Conservation (phyloP, 2,888 invertebrate species). For the Leptinotarsa juncta region DNA sequence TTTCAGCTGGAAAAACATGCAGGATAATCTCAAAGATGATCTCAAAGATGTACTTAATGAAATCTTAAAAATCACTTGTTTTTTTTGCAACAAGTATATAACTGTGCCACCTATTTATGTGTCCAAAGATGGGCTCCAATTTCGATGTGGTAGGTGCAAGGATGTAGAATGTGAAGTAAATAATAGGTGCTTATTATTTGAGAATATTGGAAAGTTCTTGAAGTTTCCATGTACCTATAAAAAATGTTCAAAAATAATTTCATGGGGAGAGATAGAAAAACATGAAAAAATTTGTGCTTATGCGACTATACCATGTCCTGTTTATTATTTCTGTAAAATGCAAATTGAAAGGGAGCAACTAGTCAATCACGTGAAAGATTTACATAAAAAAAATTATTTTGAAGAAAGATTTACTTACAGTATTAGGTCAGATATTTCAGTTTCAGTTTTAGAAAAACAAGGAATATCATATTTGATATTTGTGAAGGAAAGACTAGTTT, state of each 20-base stretch:
- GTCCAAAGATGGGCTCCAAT: slow-evolving; percentile 26
- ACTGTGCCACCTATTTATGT: slow-evolving; percentile 39
- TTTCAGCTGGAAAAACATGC: not conserved
- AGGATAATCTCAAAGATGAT: too few relatives aligned
- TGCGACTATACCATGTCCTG: slow-evolving; percentile 35
- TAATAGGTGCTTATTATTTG: slow-evolving; percentile 42
- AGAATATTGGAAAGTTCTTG: slow-evolving; percentile 39
- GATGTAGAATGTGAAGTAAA: slow-evolving; percentile 28
- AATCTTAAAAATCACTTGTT: slow-evolving; percentile 29
- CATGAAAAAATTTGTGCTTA: slow-evolving; percentile 37
- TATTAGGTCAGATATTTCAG: not conserved
- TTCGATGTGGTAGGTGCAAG: slow-evolving; percentile 41
- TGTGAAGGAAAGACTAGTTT: not conserved
- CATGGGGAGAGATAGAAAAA: slow-evolving; percentile 34
- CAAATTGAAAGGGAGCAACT: not conserved
- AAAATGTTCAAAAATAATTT: slow-evolving; percentile 29
- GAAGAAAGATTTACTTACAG: not conserved
- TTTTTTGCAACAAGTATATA: slow-evolving; percentile 40
- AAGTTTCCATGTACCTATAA: slow-evolving; percentile 47
- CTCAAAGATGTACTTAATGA: not conserved
- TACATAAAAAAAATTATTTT: not conserved
- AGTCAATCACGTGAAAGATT: not conserved
- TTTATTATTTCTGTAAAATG: not conserved
- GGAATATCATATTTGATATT: not conserved
- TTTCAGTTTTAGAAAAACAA: not conserved